Evolutionary conservation across 2,888 invertebrate species (phyloP).

Genomic region (Cryptus viduatorius): DNA sequence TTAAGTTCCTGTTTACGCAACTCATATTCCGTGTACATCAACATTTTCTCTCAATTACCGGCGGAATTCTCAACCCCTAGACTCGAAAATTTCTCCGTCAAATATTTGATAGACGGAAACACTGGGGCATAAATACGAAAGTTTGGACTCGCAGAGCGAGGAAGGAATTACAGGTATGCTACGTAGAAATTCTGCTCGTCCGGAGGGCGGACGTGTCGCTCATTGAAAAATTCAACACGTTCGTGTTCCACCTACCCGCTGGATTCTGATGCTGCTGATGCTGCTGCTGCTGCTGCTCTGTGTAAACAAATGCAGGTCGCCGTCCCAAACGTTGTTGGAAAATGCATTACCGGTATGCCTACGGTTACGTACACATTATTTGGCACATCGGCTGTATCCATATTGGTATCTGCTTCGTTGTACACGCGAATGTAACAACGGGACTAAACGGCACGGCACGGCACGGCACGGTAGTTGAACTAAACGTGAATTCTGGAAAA

Average conservation of each 20-base stretch:
- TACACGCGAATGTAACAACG: neutral
- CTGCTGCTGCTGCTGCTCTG: slow-evolving; percentile 10
- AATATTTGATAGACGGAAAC: slow-evolving; percentile 54
- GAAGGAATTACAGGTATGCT: slow-evolving; percentile 23
- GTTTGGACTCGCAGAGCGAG: slow-evolving; percentile 20
- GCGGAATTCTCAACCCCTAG: neutral
- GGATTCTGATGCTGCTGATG: slow-evolving; percentile 16
- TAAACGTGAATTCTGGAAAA: slow-evolving; percentile 53
- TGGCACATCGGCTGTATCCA: neutral
- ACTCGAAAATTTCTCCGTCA: slow-evolving; percentile 45
- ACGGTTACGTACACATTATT: slow-evolving; percentile 41
- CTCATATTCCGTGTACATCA: slow-evolving; percentile 22
- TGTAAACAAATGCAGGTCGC: slow-evolving; percentile 46
- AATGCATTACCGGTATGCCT: slow-evolving; percentile 41
- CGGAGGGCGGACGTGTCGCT: slow-evolving; percentile 34
- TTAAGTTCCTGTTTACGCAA: neutral
- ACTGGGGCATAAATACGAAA: slow-evolving; percentile 49
- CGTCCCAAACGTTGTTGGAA: slow-evolving; percentile 25
- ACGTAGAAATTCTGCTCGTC: slow-evolving; percentile 33
- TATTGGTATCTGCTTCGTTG: neutral
- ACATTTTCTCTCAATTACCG: slow-evolving; percentile 52
- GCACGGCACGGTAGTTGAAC: neutral
- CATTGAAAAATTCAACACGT: slow-evolving; percentile 58
- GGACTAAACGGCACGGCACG: too few relatives aligned
- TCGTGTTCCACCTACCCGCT: slow-evolving; percentile 18